Conservation (phyloP, 2,113 vertebrate genomes). For the Oreotragus oreotragus region DNA sequence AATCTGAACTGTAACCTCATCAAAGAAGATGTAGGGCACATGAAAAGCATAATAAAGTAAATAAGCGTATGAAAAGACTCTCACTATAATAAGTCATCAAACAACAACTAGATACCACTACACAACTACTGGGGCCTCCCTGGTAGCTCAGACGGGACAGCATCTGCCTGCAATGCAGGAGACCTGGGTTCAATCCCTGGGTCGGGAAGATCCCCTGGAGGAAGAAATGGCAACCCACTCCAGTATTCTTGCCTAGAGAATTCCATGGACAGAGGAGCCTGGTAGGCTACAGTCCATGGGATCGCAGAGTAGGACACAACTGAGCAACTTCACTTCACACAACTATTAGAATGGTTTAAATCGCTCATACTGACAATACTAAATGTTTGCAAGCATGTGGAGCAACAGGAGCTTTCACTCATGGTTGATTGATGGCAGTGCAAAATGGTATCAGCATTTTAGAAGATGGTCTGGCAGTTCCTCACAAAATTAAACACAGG, state of each 20-base stretch:
- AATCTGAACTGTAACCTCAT: not conserved
- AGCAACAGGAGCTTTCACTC: not conserved
- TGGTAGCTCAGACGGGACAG: too few relatives aligned
- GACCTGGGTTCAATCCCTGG: too few relatives aligned
- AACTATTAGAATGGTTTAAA: not conserved
- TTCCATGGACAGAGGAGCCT: too few relatives aligned
- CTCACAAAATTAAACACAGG: not conserved
- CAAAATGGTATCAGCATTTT: not conserved
- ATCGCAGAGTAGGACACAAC: accelerated
- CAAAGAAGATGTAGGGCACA: not conserved
- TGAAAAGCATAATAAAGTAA: not conserved
- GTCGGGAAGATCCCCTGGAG: too few relatives aligned
- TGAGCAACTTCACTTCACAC: not conserved
- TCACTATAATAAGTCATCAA: not conserved
- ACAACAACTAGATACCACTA: not conserved
- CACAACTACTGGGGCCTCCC: too few relatives aligned
- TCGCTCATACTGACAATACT: not conserved
- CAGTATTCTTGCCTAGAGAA: too few relatives aligned
- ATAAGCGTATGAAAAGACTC: not conserved
- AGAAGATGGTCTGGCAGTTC: not conserved
- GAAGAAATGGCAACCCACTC: too few relatives aligned
- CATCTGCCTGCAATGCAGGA: too few relatives aligned
- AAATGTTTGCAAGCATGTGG: not conserved
- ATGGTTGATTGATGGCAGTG: not conserved
- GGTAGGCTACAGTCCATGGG: too few relatives aligned